Percentiles rank a stretch among this genome's conserved stretches.
Conservation (phyloP, 2,888 invertebrate genomes). For the Leistus spinibarbis region DNA sequence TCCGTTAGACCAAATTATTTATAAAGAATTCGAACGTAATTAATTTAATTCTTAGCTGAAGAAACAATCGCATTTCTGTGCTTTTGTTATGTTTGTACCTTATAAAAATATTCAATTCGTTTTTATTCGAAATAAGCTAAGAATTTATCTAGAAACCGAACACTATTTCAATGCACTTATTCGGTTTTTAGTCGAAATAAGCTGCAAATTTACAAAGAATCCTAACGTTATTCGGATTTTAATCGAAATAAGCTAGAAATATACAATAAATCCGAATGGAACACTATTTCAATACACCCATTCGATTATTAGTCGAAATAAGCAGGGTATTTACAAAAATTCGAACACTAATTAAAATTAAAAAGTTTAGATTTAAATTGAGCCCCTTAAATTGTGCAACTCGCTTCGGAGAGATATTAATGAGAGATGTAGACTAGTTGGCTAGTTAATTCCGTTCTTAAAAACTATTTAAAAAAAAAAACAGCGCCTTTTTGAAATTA, state of each 20-base stretch:
- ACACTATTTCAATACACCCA: background rate
- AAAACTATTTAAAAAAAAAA: slow-evolving; percentile 34
- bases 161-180: background rate
- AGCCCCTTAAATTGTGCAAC: background rate
- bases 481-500: slow-evolving; percentile 34
- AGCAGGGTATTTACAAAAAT: background rate
- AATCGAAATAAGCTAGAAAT: too few relatives aligned
- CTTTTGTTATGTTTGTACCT: too few relatives aligned
- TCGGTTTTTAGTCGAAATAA: background rate
- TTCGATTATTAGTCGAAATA: background rate
- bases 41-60: too few relatives aligned
- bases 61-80: too few relatives aligned
- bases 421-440: slow-evolving; percentile 34
- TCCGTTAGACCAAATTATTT: too few relatives aligned
- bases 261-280: too few relatives aligned
- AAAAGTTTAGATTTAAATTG: background rate
- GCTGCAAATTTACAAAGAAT: background rate
- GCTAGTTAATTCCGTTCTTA: slow-evolving; percentile 31
- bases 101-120: too few relatives aligned
- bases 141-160: too few relatives aligned
- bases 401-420: background rate
- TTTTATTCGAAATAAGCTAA: too few relatives aligned
- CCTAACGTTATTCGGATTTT: too few relatives aligned
- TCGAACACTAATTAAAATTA: background rate
- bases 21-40: too few relatives aligned